These are phyloP conservation scores for Dolichallabes microphthalmus DNA, from an alignment of 2,113 vertebrate genomes.

Conservation along the genomic window DNA sequence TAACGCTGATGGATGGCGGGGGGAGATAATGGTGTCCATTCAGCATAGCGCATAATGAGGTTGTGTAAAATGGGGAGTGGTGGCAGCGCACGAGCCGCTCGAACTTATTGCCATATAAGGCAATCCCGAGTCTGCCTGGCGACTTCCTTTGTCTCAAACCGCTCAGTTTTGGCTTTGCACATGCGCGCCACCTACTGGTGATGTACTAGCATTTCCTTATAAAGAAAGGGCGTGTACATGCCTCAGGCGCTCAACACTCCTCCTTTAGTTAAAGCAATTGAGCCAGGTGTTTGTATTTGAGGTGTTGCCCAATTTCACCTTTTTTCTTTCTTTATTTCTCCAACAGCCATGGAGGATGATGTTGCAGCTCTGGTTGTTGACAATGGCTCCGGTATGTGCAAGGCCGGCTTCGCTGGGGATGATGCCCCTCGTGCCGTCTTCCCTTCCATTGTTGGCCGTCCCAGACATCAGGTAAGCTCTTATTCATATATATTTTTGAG, in stretches of 20 bases:
- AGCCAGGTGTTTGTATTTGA: neutral
- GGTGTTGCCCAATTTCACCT: neutral
- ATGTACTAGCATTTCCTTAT: neutral
- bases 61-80: conserved; percentile 49
- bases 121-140: conserved; percentile 70
- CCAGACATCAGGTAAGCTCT: conserved; percentile 71
- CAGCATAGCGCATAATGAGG: conserved; percentile 41
- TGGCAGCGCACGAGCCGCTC: conserved; percentile 58
- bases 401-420: conserved; percentile 76
- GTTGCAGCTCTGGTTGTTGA: conserved; percentile 76
- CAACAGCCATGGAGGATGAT: conserved; percentile 85
- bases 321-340: neutral
- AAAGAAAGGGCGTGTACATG: neutral
- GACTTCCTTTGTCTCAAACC: conserved; percentile 81
- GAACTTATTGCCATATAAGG: conserved; percentile 90
- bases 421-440: conserved; percentile 74
- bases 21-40: neutral
- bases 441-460: conserved; percentile 74
- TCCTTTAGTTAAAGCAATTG: neutral
- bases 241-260: neutral
- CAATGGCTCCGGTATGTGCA: conserved; percentile 77
- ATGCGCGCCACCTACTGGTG: conserved; percentile 73
- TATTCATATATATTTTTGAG: neutral
- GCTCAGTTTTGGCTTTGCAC: conserved; percentile 53
- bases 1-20: neutral